phyloP scores from a whole-genome alignment of 2,113 vertebrate genomes.

The Tenrec ecaudatus region DNA sequence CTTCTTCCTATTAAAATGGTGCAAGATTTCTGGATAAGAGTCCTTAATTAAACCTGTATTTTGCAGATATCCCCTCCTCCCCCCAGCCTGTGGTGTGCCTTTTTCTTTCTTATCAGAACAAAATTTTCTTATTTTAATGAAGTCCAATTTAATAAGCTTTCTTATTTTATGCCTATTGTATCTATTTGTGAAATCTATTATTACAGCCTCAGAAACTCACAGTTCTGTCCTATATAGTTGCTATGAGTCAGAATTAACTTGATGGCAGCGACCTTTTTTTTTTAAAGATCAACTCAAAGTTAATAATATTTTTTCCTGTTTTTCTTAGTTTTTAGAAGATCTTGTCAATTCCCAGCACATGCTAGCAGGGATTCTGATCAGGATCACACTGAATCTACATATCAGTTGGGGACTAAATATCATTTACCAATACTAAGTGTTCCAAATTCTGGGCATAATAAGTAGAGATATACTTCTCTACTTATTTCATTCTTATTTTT shows the following conservation, averaged over 20 bases:
- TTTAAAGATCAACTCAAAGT: background rate
- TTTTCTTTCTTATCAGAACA: slow-evolving; percentile 4
- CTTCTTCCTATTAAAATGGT: background rate
- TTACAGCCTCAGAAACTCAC: no score
- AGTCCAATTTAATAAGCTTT: background rate
- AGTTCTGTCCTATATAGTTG: no score
- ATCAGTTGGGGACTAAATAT: background rate
- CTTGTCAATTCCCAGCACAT: slow-evolving; percentile 9
- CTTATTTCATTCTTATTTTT: slow-evolving; percentile 25
- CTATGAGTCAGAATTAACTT: no score
- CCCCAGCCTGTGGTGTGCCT: background rate
- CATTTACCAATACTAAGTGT: slow-evolving; percentile 1
- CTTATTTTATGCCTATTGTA: background rate
- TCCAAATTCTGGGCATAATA: background rate
- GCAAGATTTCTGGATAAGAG: background rate
- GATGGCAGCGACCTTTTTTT: no score
- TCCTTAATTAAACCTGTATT: background rate
- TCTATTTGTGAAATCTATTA: background rate
- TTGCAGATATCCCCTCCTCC: slow-evolving; percentile 22
- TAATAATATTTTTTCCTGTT: background rate
- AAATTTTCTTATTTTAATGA: slow-evolving; percentile 14
- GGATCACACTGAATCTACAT: background rate
- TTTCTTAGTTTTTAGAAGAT: background rate
- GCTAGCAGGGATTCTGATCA: background rate
- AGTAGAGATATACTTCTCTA: background rate